Conservation (phyloP, 1,140 invertebrate genomes). For the Danaus plexippus region DNA sequence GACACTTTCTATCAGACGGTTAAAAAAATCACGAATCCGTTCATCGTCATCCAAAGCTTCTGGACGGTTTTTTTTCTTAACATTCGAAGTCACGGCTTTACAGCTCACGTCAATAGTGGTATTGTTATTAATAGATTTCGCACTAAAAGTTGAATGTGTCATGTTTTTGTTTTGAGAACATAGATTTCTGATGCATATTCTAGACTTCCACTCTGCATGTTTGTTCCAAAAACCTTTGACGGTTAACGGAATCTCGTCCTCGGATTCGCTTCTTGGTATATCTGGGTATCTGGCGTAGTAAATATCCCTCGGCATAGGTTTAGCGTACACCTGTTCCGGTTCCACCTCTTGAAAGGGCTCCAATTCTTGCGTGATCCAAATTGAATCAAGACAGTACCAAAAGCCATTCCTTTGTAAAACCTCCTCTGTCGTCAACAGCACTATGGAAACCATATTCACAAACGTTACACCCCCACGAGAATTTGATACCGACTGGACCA, state of each 20-base stretch:
- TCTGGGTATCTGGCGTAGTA: conserved; percentile 61
- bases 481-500: too few species aligned
- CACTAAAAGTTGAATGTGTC: conserved; percentile 28
- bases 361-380: conserved; percentile 57
- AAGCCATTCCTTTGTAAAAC: conserved; percentile 53
- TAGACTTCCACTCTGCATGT: conserved; percentile 56
- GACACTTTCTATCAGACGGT: conserved; percentile 40
- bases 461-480: too few species aligned
- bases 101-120: conserved; percentile 25
- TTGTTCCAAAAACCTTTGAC: conserved; percentile 50
- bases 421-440: conserved; percentile 58
- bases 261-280: conserved; percentile 60
- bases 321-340: conserved; percentile 45
- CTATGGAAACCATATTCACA: conserved; percentile 48
- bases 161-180: conserved; percentile 32
- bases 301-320: conserved; percentile 50
- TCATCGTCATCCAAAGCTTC: conserved; percentile 31
- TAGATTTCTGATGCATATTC: conserved; percentile 43
- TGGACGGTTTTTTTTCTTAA: conserved; percentile 5
- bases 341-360: conserved; percentile 63
- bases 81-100: conserved; percentile 22
- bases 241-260: conserved; percentile 54
- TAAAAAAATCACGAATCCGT: conserved; percentile 41
- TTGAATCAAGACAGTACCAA: conserved; percentile 53
- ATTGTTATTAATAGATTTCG: conserved; percentile 26